Evolutionary conservation across 2,888 invertebrate genomes (phyloP).

Genomic region (Platycheirus albimanus): DNA sequence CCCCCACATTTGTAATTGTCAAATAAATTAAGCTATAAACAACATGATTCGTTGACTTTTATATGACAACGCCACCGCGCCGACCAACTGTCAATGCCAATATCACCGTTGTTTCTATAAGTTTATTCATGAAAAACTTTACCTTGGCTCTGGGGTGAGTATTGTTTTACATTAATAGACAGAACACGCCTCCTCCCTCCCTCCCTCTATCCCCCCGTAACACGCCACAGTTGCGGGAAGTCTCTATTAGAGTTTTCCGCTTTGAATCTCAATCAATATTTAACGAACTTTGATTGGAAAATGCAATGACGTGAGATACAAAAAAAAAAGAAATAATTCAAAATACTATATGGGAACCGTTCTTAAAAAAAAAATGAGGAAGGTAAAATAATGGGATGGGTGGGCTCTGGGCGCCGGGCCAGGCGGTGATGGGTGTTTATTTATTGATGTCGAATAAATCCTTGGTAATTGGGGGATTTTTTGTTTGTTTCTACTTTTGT

Average conservation of each 20-base stretch:
- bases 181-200: not conserved
- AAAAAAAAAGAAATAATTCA: conserved; percentile 8
- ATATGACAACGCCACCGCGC: conserved; percentile 28
- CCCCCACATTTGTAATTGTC: conserved; percentile 27
- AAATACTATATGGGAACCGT: not conserved
- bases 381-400: conserved; percentile 4
- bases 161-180: conserved; percentile 52
- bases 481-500: conserved; percentile 1
- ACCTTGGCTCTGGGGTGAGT: conserved; percentile 23
- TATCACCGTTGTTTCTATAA: conserved; percentile 26
- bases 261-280: conserved; percentile 61
- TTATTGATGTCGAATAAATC: conserved; percentile 58
- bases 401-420: too few species aligned
- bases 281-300: conserved; percentile 70
- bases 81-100: conserved; percentile 8
- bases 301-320: conserved; percentile 51
- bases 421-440: conserved; percentile 32
- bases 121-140: conserved; percentile 11
- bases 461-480: conserved; percentile 55
- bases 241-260: conserved; percentile 44
- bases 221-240: conserved; percentile 27
- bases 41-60: conserved; percentile 52
- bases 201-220: conserved; percentile 3
- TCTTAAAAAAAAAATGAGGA: not conserved
- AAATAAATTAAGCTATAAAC: conserved; percentile 22